Conservation (phyloP, 2,113 vertebrate genomes). For the Cyanistes caeruleus region DNA sequence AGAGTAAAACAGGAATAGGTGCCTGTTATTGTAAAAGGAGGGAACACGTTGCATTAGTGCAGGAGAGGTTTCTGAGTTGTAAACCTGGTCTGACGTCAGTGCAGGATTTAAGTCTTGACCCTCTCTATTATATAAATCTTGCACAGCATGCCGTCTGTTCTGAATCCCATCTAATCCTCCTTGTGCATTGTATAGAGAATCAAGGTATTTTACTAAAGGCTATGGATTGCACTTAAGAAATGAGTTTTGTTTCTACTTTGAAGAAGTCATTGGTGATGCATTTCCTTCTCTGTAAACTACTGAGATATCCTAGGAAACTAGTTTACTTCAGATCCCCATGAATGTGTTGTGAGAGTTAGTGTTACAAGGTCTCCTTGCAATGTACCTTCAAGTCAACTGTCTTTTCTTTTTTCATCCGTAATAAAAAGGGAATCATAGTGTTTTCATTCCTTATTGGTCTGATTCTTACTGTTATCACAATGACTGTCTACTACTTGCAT, state of each 20-base stretch:
- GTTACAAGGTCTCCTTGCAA: neutral
- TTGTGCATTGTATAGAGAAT: neutral
- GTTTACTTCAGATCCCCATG: neutral
- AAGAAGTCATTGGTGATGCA: neutral
- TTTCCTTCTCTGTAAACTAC: neutral
- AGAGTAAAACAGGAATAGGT: neutral
- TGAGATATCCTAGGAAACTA: neutral
- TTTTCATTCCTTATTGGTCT: neutral
- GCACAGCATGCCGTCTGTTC: neutral
- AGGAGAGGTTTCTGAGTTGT: neutral
- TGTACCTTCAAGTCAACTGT: neutral
- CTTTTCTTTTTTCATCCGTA: neutral
- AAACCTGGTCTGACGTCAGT: neutral
- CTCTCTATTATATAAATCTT: constrained; percentile 1
- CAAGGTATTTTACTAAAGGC: neutral
- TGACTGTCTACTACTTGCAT: neutral
- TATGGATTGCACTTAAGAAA: neutral
- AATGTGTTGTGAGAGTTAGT: accelerated
- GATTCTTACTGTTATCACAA: neutral
- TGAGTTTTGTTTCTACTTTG: neutral
- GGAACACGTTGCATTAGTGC: neutral
- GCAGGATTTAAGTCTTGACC: constrained; percentile 28
- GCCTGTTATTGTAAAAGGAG: neutral
- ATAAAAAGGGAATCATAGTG: neutral
- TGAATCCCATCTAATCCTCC: constrained; percentile 43